phyloP scores from a whole-genome alignment of 1,140 invertebrate genomes.

The Anoplophora glabripennis region DNA sequence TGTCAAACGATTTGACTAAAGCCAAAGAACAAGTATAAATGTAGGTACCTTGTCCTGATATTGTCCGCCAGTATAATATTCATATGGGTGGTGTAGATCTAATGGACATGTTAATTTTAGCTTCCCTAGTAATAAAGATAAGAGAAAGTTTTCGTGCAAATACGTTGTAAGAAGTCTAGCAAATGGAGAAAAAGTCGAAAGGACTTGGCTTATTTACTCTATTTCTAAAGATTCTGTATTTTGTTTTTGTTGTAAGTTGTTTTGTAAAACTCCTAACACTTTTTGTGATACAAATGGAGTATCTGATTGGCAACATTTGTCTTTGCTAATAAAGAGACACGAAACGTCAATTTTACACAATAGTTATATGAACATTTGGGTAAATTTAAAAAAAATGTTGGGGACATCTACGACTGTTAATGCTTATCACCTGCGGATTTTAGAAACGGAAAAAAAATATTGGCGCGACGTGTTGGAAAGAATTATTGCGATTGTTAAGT shows the following conservation, averaged over 20 bases:
- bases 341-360: constrained; percentile 16
- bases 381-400: constrained; percentile 12
- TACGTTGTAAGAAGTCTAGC: constrained; percentile 11
- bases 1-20: no score
- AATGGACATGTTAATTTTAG: constrained; percentile 11
- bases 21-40: no score
- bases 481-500: constrained; percentile 21
- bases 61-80: no score
- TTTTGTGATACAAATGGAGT: constrained; percentile 15
- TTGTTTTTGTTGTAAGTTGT: constrained; percentile 21
- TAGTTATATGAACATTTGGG: constrained; percentile 15
- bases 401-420: constrained; percentile 16
- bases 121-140: constrained; percentile 17
- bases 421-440: constrained; percentile 8
- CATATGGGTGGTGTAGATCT: no score
- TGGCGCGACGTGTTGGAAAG: constrained; percentile 16
- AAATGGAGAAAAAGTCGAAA: constrained; percentile 20
- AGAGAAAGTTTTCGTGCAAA: constrained; percentile 12
- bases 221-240: constrained; percentile 12
- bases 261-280: constrained; percentile 12
- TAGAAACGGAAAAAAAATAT: constrained; percentile 18
- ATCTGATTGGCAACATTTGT: constrained; percentile 21
- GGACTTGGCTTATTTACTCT: constrained; percentile 19
- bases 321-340: constrained; percentile 13
- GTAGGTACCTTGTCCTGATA: no score